Conservation (phyloP, 2,797 vertebrate genomes). For the Mus minutoides region DNA sequence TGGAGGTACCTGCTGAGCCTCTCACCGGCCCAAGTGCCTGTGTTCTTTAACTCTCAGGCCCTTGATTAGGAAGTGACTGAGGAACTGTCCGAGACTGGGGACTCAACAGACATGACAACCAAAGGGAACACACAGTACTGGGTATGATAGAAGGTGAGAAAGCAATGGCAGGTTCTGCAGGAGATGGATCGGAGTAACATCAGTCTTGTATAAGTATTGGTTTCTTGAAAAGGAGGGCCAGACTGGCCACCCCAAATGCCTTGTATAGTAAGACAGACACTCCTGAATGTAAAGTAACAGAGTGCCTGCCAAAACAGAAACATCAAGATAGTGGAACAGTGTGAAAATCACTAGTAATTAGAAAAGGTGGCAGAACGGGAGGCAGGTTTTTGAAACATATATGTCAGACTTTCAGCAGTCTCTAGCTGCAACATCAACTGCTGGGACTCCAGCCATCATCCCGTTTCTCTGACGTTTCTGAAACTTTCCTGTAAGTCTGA, state of each 20-base stretch:
- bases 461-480: background rate
- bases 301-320: background rate
- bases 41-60: background rate
- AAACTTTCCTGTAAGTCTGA: constrained; percentile 31
- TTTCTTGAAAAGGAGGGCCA: background rate
- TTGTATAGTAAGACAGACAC: background rate
- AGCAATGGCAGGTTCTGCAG: background rate
- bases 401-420: too few relatives aligned
- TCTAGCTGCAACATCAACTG: background rate
- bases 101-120: background rate
- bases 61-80: background rate
- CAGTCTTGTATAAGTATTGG: background rate
- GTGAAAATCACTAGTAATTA: constrained; percentile 14
- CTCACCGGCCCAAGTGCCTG: background rate
- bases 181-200: too few relatives aligned
- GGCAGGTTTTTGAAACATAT: background rate
- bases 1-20: background rate
- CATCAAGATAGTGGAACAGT: background rate
- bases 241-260: background rate
- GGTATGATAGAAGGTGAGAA: background rate
- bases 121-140: background rate
- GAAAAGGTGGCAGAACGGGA: background rate
- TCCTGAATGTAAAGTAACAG: background rate
- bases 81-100: background rate
- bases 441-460: too few relatives aligned